Base-by-base conservation (phyloP, 2,797 vertebrate genomes). In the Garrulus glandarius region DNA sequence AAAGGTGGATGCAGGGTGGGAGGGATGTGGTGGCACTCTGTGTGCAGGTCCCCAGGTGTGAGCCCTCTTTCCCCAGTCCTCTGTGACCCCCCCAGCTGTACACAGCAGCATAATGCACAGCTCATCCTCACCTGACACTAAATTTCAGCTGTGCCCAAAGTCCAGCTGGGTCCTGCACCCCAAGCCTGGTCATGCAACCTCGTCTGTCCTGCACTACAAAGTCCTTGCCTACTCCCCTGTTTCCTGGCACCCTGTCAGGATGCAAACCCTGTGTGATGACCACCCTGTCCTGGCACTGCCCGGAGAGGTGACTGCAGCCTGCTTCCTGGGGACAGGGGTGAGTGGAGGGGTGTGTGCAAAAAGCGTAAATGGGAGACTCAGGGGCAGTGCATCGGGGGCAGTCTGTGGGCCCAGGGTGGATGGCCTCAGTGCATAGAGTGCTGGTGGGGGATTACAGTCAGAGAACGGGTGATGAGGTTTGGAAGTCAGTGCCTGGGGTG, bases 371-470 rank as follows among this genome's bases (percentile, higher is more conserved):
- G 10, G 11, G 9, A 32, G 29, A 14, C 47, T 21, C 11, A 1
- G 19, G 37, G 24, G 15, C 11, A 47, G 24, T 2, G 3, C 12
- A 2, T 3, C 5, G 14, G 18, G 17, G 7, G 3, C 29, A 22
- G 23, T 41, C 30, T 32, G 47, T 18, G n/a, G 13, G 23, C 29
- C 36, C 49, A 23, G 19, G 9, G 24, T 23, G 27, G 15, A 16
- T 60, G 55, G 30, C 11, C 18, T 81, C 61, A 47, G 4, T 5
- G 34, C 26, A 10, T 0, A 3, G 53, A 23, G 6, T 36, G 32
- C 29, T 29, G 9, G 12, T 36, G 23, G 26, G 26, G 24, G 7
- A 47, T n/a, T 29, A 26, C 14, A 47, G 24, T 11, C 16, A 44
- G n/a, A 7, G 3, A 2, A 6, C 6, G 43, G 17, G 11, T 32